Conservation (phyloP, 1,140 invertebrate genomes). For the Sycophaga agraensis region DNA sequence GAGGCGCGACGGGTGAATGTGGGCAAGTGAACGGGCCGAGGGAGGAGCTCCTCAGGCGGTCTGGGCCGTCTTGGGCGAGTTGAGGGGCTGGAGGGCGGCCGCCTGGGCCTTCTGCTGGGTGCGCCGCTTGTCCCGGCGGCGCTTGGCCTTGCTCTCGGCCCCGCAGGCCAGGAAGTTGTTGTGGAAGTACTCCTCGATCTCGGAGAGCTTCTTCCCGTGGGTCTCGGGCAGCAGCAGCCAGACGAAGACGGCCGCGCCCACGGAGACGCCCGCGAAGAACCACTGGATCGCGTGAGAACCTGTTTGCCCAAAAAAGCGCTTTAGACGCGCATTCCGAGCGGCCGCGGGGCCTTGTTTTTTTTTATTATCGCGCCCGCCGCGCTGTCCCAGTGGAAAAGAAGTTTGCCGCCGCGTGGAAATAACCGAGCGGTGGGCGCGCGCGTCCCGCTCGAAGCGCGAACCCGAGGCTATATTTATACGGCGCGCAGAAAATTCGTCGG, state of each 20-base stretch:
- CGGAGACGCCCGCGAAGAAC: slow-evolving; percentile 68
- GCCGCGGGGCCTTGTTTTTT: too few species aligned
- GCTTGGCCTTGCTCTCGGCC: slow-evolving; percentile 38
- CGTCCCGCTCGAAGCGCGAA: too few species aligned
- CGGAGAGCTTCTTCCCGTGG: slow-evolving; percentile 67
- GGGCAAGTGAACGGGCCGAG: not conserved
- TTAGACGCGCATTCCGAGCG: too few species aligned
- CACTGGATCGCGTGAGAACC: slow-evolving; percentile 65
- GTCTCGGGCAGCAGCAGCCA: slow-evolving; percentile 72
- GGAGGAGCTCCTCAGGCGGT: slow-evolving; percentile 31
- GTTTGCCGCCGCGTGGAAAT: too few species aligned
- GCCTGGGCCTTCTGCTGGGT: slow-evolving; percentile 32
- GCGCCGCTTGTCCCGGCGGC: slow-evolving; percentile 31
- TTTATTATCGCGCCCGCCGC: too few species aligned
- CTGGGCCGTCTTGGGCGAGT: slow-evolving; percentile 33
- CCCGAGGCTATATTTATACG: too few species aligned
- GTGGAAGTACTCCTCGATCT: slow-evolving; percentile 67
- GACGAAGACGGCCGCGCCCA: slow-evolving; percentile 62
- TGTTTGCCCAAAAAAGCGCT: slow-evolving; percentile 19
- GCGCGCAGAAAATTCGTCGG: too few species aligned
- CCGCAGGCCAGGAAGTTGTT: slow-evolving; percentile 49
- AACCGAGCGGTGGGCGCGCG: too few species aligned
- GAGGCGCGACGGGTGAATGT: too few species aligned
- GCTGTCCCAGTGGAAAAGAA: too few species aligned
- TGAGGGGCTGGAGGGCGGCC: slow-evolving; percentile 35